Conservation (phyloP, 1,140 invertebrate species). For the Teleogryllus occipitalis region DNA sequence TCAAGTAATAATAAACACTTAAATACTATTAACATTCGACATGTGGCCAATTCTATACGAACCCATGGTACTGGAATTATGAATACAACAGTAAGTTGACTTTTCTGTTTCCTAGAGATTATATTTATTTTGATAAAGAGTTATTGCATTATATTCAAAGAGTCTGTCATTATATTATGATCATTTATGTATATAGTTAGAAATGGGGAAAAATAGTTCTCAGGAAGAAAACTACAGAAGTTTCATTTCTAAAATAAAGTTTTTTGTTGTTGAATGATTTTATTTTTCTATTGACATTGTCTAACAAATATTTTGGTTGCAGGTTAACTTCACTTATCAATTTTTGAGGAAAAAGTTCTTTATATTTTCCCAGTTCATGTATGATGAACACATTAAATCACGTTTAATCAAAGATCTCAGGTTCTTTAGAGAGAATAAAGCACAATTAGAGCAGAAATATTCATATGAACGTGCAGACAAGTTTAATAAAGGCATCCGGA, state of each 20-base stretch:
- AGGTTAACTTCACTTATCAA: slow-evolving; percentile 94
- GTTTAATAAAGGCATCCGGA: slow-evolving; percentile 86
- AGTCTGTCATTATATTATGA: too few relatives aligned
- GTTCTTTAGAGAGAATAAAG: slow-evolving; percentile 54
- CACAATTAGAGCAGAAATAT: slow-evolving; percentile 51
- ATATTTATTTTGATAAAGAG: too few relatives aligned
- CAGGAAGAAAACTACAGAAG: neutral
- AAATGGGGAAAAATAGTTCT: neutral
- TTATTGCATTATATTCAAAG: too few relatives aligned
- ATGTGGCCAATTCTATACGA: slow-evolving; percentile 94
- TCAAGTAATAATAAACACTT: slow-evolving; percentile 88
- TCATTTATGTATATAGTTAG: neutral
- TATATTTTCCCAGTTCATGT: slow-evolving; percentile 95
- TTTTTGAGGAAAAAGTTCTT: slow-evolving; percentile 91
- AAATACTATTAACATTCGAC: slow-evolving; percentile 91
- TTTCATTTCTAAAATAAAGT: neutral
- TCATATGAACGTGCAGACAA: slow-evolving; percentile 88
- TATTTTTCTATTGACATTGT: slow-evolving; percentile 8
- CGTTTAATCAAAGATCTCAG: slow-evolving; percentile 83
- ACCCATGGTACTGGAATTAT: slow-evolving; percentile 97
- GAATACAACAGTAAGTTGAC: slow-evolving; percentile 73
- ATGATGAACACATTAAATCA: slow-evolving; percentile 97
- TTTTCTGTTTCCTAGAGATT: neutral
- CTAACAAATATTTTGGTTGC: slow-evolving; percentile 25
- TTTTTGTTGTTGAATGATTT: neutral